Conservation (phyloP, 2,797 vertebrate genomes). For the Zalophus californianus region DNA sequence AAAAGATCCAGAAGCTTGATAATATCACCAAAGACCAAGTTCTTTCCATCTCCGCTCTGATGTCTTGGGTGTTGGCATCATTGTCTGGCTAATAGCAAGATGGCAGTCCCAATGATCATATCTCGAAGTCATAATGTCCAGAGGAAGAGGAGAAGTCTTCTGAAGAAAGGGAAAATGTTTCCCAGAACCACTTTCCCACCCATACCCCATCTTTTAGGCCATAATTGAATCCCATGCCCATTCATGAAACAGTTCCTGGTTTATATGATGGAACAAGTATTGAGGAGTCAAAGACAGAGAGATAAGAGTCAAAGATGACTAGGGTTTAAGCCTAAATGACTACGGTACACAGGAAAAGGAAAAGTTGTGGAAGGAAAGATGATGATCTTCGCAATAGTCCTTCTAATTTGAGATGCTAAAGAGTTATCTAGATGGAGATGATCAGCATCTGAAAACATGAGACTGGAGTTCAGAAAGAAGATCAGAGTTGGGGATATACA, state of each 20-base stretch:
- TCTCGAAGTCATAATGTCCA: background rate
- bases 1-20: slow-evolving; percentile 20
- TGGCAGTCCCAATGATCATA: background rate
- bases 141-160: background rate
- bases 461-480: background rate
- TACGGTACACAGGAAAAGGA: background rate
- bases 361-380: background rate
- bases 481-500: background rate
- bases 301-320: background rate
- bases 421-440: background rate
- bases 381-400: background rate
- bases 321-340: slow-evolving; percentile 21
- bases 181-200: background rate
- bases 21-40: background rate
- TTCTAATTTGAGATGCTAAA: slow-evolving; percentile 15
- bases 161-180: slow-evolving; percentile 4
- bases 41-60: slow-evolving; percentile 23
- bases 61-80: background rate
- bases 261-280: background rate
- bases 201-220: background rate
- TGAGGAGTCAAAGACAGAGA: slow-evolving; percentile 29
- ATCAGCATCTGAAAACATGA: background rate
- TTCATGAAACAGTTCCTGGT: background rate
- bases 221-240: background rate
- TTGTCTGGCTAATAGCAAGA: background rate